These are phyloP conservation scores for Anthonomus grandis DNA, from an alignment of 1,140 invertebrate genomes.

Conservation along the genomic window DNA sequence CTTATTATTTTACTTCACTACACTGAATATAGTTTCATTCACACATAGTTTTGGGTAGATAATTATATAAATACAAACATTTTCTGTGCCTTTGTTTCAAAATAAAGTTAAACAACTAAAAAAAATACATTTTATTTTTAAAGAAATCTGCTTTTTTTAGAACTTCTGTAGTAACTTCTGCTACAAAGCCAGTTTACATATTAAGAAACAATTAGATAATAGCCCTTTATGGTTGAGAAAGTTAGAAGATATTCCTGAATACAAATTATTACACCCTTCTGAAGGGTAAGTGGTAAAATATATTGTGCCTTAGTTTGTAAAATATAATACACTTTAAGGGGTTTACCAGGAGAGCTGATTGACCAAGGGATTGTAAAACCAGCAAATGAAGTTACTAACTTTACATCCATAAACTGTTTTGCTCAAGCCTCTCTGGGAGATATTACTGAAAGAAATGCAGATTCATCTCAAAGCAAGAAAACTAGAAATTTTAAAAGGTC, in stretches of 20 bases:
- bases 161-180: slow-evolving; percentile 81
- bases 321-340: slow-evolving; percentile 31
- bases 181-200: slow-evolving; percentile 72
- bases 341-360: slow-evolving; percentile 48
- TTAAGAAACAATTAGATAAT: slow-evolving; percentile 75
- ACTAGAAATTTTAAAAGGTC: slow-evolving; percentile 14
- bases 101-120: no score
- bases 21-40: no score
- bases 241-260: slow-evolving; percentile 61
- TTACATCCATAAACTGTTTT: slow-evolving; percentile 42
- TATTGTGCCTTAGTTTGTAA: not conserved
- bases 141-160: no score
- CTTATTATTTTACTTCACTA: no score
- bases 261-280: slow-evolving; percentile 52
- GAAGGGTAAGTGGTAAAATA: slow-evolving; percentile 32
- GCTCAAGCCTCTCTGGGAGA: slow-evolving; percentile 40
- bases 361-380: slow-evolving; percentile 42
- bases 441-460: slow-evolving; percentile 30
- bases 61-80: no score
- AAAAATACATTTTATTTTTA: no score
- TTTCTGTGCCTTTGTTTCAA: no score
- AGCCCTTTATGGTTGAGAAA: slow-evolving; percentile 81
- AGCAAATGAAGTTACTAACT: slow-evolving; percentile 18
- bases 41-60: no score
- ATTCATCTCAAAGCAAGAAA: slow-evolving; percentile 32